Evolutionary conservation across 2,888 invertebrate genomes (phyloP).

Genomic region (Eudasyphora cyanicolor): DNA sequence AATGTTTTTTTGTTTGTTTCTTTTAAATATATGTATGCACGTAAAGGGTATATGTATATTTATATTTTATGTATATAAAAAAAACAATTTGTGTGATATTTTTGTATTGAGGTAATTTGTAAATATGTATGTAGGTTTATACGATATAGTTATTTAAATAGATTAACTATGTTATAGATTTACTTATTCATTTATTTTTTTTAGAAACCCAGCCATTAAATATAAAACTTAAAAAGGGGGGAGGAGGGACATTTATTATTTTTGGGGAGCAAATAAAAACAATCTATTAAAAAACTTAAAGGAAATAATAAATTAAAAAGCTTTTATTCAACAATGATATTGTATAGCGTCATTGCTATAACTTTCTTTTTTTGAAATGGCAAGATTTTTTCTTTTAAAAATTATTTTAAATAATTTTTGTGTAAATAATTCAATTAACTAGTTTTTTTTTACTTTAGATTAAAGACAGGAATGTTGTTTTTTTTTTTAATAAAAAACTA

Average conservation of each 20-base stretch:
- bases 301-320: slow-evolving; percentile 25
- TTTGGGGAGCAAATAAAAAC: slow-evolving; percentile 13
- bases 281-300: slow-evolving; percentile 7
- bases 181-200: slow-evolving; percentile 15
- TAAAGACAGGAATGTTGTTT: slow-evolving; percentile 55
- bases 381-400: slow-evolving; percentile 29
- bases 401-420: slow-evolving; percentile 25
- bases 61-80: slow-evolving; percentile 51
- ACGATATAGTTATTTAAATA: not conserved
- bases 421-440: slow-evolving; percentile 22
- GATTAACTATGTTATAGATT: too few species aligned
- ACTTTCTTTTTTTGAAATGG: slow-evolving; percentile 27
- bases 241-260: slow-evolving; percentile 69
- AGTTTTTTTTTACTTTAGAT: slow-evolving; percentile 28
- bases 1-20: slow-evolving; percentile 61
- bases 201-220: slow-evolving; percentile 57
- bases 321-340: not conserved
- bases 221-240: slow-evolving; percentile 70
- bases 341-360: not conserved
- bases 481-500: not conserved
- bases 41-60: not conserved
- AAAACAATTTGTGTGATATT: slow-evolving; percentile 63
- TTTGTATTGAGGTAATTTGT: slow-evolving; percentile 63
- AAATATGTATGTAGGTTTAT: slow-evolving; percentile 20
- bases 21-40: slow-evolving; percentile 54